Evolutionary conservation across 2,888 invertebrate species (phyloP), one percentile per base, ranked within the genome.

Genomic region (Eristalis tenax): DNA sequence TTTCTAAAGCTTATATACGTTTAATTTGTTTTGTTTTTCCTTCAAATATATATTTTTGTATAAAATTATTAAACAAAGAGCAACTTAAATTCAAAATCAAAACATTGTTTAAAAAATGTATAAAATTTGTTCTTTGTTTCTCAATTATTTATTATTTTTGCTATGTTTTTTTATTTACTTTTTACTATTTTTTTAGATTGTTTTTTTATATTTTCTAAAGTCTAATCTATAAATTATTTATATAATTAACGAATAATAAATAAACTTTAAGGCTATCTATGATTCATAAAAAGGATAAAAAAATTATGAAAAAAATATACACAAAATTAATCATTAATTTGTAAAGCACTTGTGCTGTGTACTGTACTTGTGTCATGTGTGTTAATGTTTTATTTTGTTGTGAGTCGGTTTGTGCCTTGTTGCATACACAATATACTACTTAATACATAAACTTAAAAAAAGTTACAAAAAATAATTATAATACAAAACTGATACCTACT

Each of bases 311-410:
- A 40, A 64, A 57, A 68, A 79, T 56, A 50, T 65, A 50, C 78
- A 69, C 59, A 76, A 61, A 66, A 66, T 26, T 65, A 76, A 61
- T 43, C 35, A 59, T 70, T 59, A 4, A 50, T 26, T 43, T 70
- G 35, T 57, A 65, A 79, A 79, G 71, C 70, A 79, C 71, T 83
- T 83, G 85, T 85, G 81, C 85, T 69, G 64, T 73, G 68, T 76
- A 59, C n/a, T n/a, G n/a, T n/a, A n/a, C n/a, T n/a, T 57, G 69
- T 75, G 59, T 81, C 50, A 50, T 50, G 50, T 50, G 50, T 50
- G 22, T 81, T 73, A 69, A 64, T 70, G 75, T 70, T 28, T 61
- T 57, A 66, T 63, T 65, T 79, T 50, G 65, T 50, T 6, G 50
- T 50, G 50, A 18, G 50, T 50, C 18, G 18, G 50, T 50, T 50